These are phyloP conservation scores for Lacerta agilis DNA, from an alignment of 2,797 vertebrate species.

Conservation along the genomic window DNA sequence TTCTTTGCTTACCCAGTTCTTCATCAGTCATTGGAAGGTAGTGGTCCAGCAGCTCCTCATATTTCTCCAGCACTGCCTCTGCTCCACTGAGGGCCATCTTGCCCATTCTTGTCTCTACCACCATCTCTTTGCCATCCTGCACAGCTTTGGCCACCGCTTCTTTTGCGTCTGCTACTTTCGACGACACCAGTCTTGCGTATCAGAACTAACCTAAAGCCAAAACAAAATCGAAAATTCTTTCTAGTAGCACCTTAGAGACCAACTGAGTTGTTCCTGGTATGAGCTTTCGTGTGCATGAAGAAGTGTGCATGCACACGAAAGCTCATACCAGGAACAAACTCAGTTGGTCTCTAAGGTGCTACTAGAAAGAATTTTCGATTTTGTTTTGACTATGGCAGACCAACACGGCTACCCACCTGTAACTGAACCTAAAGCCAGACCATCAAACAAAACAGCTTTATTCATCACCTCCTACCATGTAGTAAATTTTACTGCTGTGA, in stretches of 20 bases:
- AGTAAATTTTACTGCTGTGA: neutral
- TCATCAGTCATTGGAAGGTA: constrained; percentile 4
- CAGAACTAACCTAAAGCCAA: constrained; percentile 42
- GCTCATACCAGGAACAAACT: too few species aligned
- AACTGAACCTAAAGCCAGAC: constrained; percentile 28
- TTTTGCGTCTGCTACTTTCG: constrained; percentile 70
- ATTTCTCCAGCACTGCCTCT: neutral
- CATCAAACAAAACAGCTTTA: neutral
- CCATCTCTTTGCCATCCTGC: neutral
- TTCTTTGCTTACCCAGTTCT: constrained; percentile 22
- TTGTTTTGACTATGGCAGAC: too few species aligned
- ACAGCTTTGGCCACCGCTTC: neutral
- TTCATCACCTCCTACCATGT: neutral
- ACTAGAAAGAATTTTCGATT: too few species aligned
- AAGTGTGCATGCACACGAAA: too few species aligned
- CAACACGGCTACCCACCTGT: too few species aligned
- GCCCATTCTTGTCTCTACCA: neutral
- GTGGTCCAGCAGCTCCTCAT: neutral
- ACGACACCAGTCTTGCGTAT: constrained; percentile 61
- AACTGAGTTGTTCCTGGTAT: too few species aligned
- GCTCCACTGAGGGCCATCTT: neutral
- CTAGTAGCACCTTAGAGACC: too few species aligned
- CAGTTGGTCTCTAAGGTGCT: too few species aligned
- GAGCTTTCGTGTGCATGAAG: too few species aligned
- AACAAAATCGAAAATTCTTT: too few species aligned